Percentiles rank a stretch among this genome's conserved stretches.
Conservation (phyloP, 2,113 vertebrate species). For the Ginglymostoma cirratum region DNA sequence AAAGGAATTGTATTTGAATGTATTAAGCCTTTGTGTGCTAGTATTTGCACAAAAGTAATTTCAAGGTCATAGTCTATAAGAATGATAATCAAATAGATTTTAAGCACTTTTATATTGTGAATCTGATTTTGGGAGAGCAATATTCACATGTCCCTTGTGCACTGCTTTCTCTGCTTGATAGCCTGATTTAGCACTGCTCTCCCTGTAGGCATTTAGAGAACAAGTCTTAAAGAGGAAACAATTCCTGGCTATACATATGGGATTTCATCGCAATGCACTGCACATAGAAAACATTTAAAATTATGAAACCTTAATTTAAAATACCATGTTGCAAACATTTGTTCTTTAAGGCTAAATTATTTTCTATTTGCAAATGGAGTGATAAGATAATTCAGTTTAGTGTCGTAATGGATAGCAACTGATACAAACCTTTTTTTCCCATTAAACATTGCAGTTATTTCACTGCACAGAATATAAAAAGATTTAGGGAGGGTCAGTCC, state of each 20-base stretch:
- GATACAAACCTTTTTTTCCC: not conserved
- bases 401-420: not conserved
- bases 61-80: constrained; percentile 31
- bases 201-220: not conserved
- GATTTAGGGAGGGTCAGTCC: not conserved
- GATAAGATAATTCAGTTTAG: not conserved
- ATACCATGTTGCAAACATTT: not conserved
- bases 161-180: not conserved
- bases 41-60: not conserved
- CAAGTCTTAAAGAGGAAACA: not conserved
- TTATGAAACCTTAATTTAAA: not conserved
- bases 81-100: not conserved
- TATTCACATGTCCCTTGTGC: not conserved
- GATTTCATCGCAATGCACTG: not conserved
- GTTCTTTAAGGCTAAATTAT: not conserved
- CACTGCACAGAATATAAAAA: not conserved
- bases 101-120: not conserved
- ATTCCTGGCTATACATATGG: not conserved
- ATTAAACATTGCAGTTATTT: not conserved
- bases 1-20: constrained; percentile 15
- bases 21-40: constrained; percentile 24
- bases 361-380: not conserved
- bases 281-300: not conserved
- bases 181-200: not conserved
- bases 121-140: constrained; percentile 11